A percentile compares a stretch with the other conserved stretches of the same genome.
phyloP scores from a whole-genome alignment of 2,888 invertebrate genomes.

The Osedax fenrisi region DNA sequence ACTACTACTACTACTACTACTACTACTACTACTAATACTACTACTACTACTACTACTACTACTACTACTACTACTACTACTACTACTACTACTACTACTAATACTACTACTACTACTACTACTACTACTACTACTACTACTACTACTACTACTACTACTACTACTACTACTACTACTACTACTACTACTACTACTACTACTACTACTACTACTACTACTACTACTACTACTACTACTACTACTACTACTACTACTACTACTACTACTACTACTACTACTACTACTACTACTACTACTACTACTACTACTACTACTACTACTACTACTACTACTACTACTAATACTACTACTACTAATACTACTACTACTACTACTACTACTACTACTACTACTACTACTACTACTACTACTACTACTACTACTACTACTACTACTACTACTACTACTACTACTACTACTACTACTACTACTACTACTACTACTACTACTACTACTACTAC shows the following conservation, averaged over 20 bases:
- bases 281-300: slow-evolving; percentile 25
- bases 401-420: slow-evolving; percentile 21
- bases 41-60: neutral
- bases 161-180: slow-evolving; percentile 21
- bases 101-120: too few relatives aligned
- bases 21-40: too few relatives aligned
- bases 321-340: too few relatives aligned
- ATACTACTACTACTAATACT: too few relatives aligned
- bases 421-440: slow-evolving; percentile 18
- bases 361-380: slow-evolving; percentile 25
- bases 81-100: too few relatives aligned
- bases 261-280: slow-evolving; percentile 21
- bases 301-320: slow-evolving; percentile 25
- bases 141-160: slow-evolving; percentile 25
- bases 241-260: slow-evolving; percentile 3
- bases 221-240: neutral
- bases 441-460: neutral
- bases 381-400: slow-evolving; percentile 25
- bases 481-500: neutral
- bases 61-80: neutral
- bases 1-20: slow-evolving; percentile 24
- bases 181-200: slow-evolving; percentile 18
- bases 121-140: slow-evolving; percentile 25
- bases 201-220: neutral
- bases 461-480: neutral